These are phyloP conservation scores for Cheilosia impressa DNA, from an alignment of 2,888 invertebrate species.

Conservation along the genomic window DNA sequence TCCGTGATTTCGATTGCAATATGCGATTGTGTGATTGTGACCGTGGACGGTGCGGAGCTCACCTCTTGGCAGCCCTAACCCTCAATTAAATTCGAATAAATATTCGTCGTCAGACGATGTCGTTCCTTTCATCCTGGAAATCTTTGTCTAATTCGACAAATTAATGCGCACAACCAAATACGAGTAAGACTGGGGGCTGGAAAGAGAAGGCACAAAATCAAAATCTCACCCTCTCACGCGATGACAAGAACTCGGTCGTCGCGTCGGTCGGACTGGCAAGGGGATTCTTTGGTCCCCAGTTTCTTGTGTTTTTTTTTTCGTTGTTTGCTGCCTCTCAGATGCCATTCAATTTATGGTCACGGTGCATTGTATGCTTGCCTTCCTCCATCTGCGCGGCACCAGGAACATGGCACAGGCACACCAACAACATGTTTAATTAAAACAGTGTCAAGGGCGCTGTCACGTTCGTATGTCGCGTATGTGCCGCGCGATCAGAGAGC, in stretches of 20 bases:
- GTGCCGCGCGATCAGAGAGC: conserved; percentile 45
- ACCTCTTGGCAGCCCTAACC: conserved; percentile 43
- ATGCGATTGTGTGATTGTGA: conserved; percentile 1
- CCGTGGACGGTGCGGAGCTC: conserved; percentile 14
- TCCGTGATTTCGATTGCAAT: conserved; percentile 49
- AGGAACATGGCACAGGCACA: not conserved
- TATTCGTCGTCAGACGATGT: conserved; percentile 53
- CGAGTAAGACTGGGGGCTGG: conserved; percentile 19
- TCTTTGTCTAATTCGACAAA: conserved; percentile 73
- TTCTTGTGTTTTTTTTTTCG: conserved; percentile 14
- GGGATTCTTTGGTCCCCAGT: conserved; percentile 8
- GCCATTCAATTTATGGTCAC: conserved; percentile 68
- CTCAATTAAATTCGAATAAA: conserved; percentile 70
- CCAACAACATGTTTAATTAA: conserved; percentile 56
- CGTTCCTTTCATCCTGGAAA: conserved; percentile 42
- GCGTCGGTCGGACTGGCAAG: conserved; percentile 9
- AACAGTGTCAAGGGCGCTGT: conserved; percentile 73
- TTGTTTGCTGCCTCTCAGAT: conserved; percentile 18
- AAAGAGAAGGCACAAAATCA: conserved; percentile 18
- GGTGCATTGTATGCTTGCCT: conserved; percentile 28
- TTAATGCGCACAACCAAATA: conserved; percentile 45
- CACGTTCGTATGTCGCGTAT: conserved; percentile 51
- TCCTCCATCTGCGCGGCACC: conserved; percentile 14
- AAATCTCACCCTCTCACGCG: conserved; percentile 34
- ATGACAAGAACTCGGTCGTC: conserved; percentile 36